Evolutionary conservation across 2,888 invertebrate species (phyloP), one percentile per base, ranked within the genome.

Genomic region (Heteromyza rotundicornis): DNA sequence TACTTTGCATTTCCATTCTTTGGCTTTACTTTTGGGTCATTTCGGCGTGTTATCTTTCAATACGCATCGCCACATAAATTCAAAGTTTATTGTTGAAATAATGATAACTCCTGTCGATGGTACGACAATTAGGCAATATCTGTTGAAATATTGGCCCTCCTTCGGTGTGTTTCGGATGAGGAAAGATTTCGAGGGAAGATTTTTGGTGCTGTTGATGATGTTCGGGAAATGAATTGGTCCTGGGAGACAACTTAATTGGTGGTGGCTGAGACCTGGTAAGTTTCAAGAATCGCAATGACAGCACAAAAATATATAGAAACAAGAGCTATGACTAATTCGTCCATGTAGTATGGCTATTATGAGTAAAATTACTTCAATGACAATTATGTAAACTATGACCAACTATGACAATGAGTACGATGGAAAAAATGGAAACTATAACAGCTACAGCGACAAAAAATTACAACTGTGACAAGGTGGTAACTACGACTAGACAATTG

Each of bases 1-100:
- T 75, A 7, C 40, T 10, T 40, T 3, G n/a, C 5, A n/a, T 40
- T 40, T n/a, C 40, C 16, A 8, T 40, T 40, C 40, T 19, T 47
- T 20, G 14, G 7, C 14, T 47, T 47, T 14, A 47, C 47, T 47
- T 47, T 19, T 19, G 47, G 20, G 47, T n/a, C 47, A 19, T 47
- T 47, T 40, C 14, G 20, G 40, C 40, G n/a, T 14, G 19, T 60
- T 64, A 60, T 60, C 55, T 57, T 49, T 20, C 22, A 49, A 52
- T 58, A 32, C 54, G 51, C 61, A 61, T 64, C 61, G 32, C 53
- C 47, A n/a, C 57, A 64, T 60, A 64, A 64, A 64, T 64, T 58
- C 58, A 57, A 60, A 60, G 51, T 60, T 60, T 62, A 64, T 62
- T 62, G 64, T 55, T 58, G 58, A 62, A 62, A 55, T 35, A 54